phyloP scores from a whole-genome alignment of 2,888 invertebrate species.

The Thera britannica region DNA sequence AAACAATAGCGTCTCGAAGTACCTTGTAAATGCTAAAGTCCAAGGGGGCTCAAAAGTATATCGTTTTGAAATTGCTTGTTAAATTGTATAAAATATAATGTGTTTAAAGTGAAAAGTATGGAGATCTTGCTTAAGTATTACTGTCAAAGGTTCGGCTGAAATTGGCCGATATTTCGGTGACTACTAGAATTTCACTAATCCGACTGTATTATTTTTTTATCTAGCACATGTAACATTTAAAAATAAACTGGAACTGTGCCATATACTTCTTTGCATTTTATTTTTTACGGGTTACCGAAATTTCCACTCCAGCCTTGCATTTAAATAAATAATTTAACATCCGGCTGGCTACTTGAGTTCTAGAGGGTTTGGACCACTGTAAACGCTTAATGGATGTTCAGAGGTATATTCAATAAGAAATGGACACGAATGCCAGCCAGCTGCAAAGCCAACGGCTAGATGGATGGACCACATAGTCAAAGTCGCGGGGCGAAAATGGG shows the following conservation, averaged over 20 bases:
- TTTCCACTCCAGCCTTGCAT: no score
- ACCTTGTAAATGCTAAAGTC: constrained; percentile 63
- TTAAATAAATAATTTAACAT: no score
- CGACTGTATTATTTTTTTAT: constrained; percentile 84
- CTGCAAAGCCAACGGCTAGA: no score
- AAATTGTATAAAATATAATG: constrained; percentile 72
- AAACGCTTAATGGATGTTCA: no score
- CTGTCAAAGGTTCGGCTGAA: constrained; percentile 41
- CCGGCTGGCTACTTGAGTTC: no score
- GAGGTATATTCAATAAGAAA: no score
- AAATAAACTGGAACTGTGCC: constrained; percentile 84
- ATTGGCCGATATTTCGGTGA: constrained; percentile 42
- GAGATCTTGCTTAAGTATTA: constrained; percentile 47
- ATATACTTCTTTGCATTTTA: constrained; percentile 63
- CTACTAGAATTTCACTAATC: constrained; percentile 73
- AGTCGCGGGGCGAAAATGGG: no score
- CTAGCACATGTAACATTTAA: constrained; percentile 82
- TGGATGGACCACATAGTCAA: no score
- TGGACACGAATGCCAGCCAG: no score
- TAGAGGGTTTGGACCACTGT: no score
- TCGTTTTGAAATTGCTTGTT: constrained; percentile 72
- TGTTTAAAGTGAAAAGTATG: constrained; percentile 70
- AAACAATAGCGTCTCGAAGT: constrained; percentile 62
- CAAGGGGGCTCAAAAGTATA: constrained; percentile 55
- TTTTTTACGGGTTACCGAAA: constrained; percentile 24